A percentile compares a stretch with the other conserved stretches of the same genome.
These are phyloP conservation scores for Mystacides longicornis DNA, from an alignment of 2,888 invertebrate genomes.

Conservation along the genomic window DNA sequence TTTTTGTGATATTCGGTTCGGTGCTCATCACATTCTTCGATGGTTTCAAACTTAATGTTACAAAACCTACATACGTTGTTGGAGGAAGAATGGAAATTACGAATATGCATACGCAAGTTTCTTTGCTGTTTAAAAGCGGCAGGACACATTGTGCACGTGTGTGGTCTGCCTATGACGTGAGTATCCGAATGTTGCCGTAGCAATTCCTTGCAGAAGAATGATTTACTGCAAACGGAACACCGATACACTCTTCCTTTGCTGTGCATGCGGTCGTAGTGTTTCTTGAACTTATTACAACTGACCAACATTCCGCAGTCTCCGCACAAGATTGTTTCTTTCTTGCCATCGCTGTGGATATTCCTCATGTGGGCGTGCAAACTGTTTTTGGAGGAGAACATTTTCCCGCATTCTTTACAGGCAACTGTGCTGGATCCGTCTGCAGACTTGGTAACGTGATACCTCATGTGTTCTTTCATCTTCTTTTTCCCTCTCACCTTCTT, in stretches of 20 bases:
- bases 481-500: slow-evolving; percentile 17
- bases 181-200: slow-evolving; percentile 19
- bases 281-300: slow-evolving; percentile 8
- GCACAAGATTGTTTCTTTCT: slow-evolving; percentile 11
- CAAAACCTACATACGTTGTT: slow-evolving; percentile 7
- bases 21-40: slow-evolving; percentile 8
- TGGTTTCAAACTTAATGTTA: slow-evolving; percentile 8
- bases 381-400: slow-evolving; percentile 7
- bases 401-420: slow-evolving; percentile 14
- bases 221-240: slow-evolving; percentile 11
- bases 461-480: slow-evolving; percentile 12
- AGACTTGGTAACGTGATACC: slow-evolving; percentile 10
- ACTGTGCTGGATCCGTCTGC: slow-evolving; percentile 8
- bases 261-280: slow-evolving; percentile 18
- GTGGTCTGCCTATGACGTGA: slow-evolving; percentile 15
- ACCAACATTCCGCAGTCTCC: slow-evolving; percentile 14
- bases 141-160: slow-evolving; percentile 14
- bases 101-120: slow-evolving; percentile 14
- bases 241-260: slow-evolving; percentile 11
- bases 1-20: slow-evolving; percentile 3
- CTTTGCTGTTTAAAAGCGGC: slow-evolving; percentile 17
- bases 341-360: slow-evolving; percentile 12
- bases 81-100: slow-evolving; percentile 9
- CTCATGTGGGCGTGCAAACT: slow-evolving; percentile 14
- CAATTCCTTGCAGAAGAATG: slow-evolving; percentile 18